Base-by-base conservation (phyloP, 2,797 vertebrate species). In the Phalanger gymnotis region DNA sequence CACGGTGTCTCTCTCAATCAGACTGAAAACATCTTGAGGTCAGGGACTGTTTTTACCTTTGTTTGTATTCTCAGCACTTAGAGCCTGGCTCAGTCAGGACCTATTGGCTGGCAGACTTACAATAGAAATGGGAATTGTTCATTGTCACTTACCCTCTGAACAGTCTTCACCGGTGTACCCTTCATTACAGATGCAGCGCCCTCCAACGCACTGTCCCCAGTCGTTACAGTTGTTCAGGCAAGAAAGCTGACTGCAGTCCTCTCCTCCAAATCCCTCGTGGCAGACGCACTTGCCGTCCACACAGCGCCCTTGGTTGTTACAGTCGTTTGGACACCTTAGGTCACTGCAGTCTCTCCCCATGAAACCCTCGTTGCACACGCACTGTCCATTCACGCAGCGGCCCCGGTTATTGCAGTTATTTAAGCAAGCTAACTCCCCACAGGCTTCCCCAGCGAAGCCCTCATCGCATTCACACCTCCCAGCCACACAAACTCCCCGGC, bases 161-260 rank as follows among this genome's bases (percentile, higher is more conserved):
- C 99, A 99, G 98, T 99, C 99, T 0, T 99, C 98, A 0, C 99
- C 99, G 0, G 98, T 97, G 97, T 99, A 99, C 47, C 99, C 99
- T 0, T 99, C 99, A 0, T 99, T 99, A 13, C 99, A 99, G 93
- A 99, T 93, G 0, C 99, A 99, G 22, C 7, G 97, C 0, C 99
- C 99, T 0, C 98, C 95, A 51, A 99, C 58, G 0, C 99, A 99
- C 81, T 97, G 98, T 0, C 99, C 99, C 0, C 94, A 97, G 94
- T 56, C 58, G 93, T 98, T 97, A 96, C 99, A 99, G 95, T 98
- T 57, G 0, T 90, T 98, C 94, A 97, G 98, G 5, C 99, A 99
- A 47, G 98, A 96, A 57, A 98, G 97, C 96, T 98, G 97, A 0
- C 97, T 92, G 0, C 99, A 99, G 97, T 99, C 99, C 0, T 99